Evolutionary conservation across 2,888 invertebrate species (phyloP).

Genomic region (Cerastis leucographa): DNA sequence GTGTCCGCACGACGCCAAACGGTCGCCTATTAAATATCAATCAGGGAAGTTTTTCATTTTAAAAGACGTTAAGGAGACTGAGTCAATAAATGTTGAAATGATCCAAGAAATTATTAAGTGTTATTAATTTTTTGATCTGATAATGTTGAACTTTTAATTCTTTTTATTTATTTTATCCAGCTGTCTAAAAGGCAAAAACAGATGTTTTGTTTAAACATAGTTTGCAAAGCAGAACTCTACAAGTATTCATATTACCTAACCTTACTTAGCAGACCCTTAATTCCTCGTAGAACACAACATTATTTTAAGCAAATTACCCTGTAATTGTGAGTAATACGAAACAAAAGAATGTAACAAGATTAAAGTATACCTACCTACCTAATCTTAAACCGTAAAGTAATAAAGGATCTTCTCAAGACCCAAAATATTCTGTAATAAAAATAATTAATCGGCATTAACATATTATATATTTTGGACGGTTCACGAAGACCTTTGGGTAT

Average conservation of each 20-base stretch:
- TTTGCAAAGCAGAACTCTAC: neutral
- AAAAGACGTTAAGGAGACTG: conserved; percentile 39
- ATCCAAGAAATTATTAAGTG: conserved; percentile 33
- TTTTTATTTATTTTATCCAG: conserved; percentile 8
- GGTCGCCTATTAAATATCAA: conserved; percentile 88
- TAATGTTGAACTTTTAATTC: conserved; percentile 11
- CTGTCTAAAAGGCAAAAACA: neutral
- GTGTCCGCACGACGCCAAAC: conserved; percentile 83
- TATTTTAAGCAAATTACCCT: conserved; percentile 52
- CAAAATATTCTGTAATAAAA: conserved; percentile 65
- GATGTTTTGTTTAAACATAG: neutral
- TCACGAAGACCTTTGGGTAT: conserved; percentile 63
- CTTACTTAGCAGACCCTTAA: conserved; percentile 17
- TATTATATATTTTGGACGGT: conserved; percentile 71
- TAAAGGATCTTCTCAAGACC: conserved; percentile 62
- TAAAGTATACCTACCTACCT: conserved; percentile 46
- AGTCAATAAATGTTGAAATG: conserved; percentile 55
- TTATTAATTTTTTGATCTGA: conserved; percentile 24
- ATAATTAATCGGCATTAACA: conserved; percentile 74
- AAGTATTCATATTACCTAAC: conserved; percentile 9
- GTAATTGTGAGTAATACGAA: conserved; percentile 58
- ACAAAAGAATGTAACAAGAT: conserved; percentile 60
- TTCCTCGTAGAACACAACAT: conserved; percentile 35
- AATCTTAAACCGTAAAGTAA: conserved; percentile 57
- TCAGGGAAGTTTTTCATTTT: conserved; percentile 72